Percentiles rank a stretch among this genome's conserved stretches.
Evolutionary conservation across 2,888 invertebrate genomes (phyloP).

Genomic region (Epsilonema sp.): DNA sequence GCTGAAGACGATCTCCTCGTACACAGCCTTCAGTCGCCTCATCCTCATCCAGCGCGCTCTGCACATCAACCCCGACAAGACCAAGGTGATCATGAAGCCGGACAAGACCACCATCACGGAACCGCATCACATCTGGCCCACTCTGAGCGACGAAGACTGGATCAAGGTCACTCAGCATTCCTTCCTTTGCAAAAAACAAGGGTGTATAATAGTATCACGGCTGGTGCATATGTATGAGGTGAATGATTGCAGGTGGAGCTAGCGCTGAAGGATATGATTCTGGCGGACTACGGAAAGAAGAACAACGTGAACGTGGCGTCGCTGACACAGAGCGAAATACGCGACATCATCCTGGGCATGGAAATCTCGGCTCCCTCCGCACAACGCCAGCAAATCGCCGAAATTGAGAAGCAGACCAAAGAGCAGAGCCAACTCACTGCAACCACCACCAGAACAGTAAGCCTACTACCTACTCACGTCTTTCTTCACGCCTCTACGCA

Average conservation of each 20-base stretch:
- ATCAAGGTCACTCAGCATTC: slow-evolving; percentile 60
- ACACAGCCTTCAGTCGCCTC: slow-evolving; percentile 90
- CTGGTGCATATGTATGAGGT: too few relatives aligned
- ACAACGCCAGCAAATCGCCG: slow-evolving; percentile 95
- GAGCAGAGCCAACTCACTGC: slow-evolving; percentile 90
- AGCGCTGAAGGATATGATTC: slow-evolving; percentile 85
- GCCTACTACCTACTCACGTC: not conserved
- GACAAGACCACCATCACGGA: slow-evolving; percentile 98
- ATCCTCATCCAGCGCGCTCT: slow-evolving; percentile 76
- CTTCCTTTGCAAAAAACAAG: too few relatives aligned
- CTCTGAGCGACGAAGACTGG: slow-evolving; percentile 93
- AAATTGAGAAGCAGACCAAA: slow-evolving; percentile 98
- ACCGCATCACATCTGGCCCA: slow-evolving; percentile 98
- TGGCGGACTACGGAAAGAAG: slow-evolving; percentile 98
- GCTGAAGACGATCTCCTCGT: slow-evolving; percentile 95
- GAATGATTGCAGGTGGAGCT: slow-evolving; percentile 57
- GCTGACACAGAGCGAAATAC: slow-evolving; percentile 92
- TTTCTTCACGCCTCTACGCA: not conserved
- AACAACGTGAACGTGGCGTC: slow-evolving; percentile 99
- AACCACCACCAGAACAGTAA: slow-evolving; percentile 70
- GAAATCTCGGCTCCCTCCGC: slow-evolving; percentile 98
- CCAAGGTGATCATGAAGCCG: slow-evolving; percentile 92
- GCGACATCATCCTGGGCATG: slow-evolving; percentile 97
- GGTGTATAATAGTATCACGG: too few relatives aligned
- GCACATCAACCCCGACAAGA: slow-evolving; percentile 95